These are phyloP conservation scores for Galagoides demidoff DNA, from an alignment of 2,797 vertebrate species.

Conservation along the genomic window DNA sequence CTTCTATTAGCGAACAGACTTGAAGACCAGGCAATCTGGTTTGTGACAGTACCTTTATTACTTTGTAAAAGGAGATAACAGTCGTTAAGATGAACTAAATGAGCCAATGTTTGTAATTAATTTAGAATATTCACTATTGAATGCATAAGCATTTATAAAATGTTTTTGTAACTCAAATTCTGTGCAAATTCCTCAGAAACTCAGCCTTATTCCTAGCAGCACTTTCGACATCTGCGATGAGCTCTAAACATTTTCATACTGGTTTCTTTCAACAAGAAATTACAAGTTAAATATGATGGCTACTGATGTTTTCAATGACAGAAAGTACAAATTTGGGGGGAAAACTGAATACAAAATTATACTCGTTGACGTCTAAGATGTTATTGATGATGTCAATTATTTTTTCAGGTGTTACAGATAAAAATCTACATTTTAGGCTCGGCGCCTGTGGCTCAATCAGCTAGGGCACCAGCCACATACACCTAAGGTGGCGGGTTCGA, in stretches of 20 bases:
- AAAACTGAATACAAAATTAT: not conserved
- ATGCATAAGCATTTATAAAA: not conserved
- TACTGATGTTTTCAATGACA: constrained; percentile 2
- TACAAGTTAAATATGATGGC: not conserved
- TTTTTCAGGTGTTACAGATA: constrained; percentile 18
- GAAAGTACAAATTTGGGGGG: not conserved
- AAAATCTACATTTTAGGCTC: not conserved
- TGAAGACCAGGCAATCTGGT: not conserved
- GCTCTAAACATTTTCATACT: not conserved
- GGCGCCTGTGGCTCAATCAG: no score
- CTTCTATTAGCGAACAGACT: not conserved
- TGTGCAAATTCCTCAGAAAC: not conserved
- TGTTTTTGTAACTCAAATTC: not conserved
- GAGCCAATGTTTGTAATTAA: not conserved
- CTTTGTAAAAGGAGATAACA: not conserved
- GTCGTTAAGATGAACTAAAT: not conserved
- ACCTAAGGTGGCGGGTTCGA: not conserved
- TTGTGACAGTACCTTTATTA: not conserved
- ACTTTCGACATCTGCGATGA: not conserved
- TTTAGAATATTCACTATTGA: not conserved
- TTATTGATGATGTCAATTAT: not conserved
- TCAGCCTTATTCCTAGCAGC: not conserved
- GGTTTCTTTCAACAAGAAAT: not conserved
- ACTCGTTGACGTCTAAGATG: not conserved
- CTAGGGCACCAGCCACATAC: no score